Evolutionary conservation across 1,140 invertebrate species (phyloP), one percentile per base, ranked within the genome.

Genomic region (Plectrocnemia conspersa): DNA sequence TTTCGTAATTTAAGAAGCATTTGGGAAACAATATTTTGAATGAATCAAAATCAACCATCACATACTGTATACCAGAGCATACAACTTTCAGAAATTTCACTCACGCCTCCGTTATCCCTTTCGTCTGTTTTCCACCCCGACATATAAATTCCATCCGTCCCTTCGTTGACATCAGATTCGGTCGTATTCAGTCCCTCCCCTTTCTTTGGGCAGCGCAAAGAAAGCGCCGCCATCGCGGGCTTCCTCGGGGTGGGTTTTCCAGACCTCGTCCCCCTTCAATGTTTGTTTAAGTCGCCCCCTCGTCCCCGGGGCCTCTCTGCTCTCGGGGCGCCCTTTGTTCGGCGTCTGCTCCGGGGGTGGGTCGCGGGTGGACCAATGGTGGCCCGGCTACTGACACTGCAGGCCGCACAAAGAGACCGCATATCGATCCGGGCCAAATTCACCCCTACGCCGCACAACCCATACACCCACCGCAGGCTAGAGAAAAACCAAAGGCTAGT

Each of bases 361-460:
- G 35, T 16, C 35, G 27, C 35, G 35, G 35, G 35, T 38, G 35
- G 35, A 38, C 35, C 35, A 38, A 38, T 38, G 35, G 35, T 7
- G 35, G 35, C 35, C 35, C 35, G 45, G 45, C 42, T 54, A 54
- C 42, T 45, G 52, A 44, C 41, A 54, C 52, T 54, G 52, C 40
- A 45, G 27, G 41, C 52, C 41, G 44, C 27, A 29, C 44, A 47
- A 47, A 47, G 44, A 47, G 22, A 25, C 44, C n/a, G 13, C n/a
- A 54, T 54, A 54, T 54, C 52, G 52, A 54, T 54, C 52, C 49
- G 49, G 29, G 25, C 44, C 52, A 35, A 54, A 54, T 54, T 54
- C 52, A 40, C 52, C 52, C 27, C 42, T 10, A 25, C 24, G 29
- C 24, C 18, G 36, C 16, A 19, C 36, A 19, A 38, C 35, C 11